These are phyloP conservation scores for Zaprionus ghesquierei DNA, from an alignment of 1,140 invertebrate genomes.

Conservation along the genomic window DNA sequence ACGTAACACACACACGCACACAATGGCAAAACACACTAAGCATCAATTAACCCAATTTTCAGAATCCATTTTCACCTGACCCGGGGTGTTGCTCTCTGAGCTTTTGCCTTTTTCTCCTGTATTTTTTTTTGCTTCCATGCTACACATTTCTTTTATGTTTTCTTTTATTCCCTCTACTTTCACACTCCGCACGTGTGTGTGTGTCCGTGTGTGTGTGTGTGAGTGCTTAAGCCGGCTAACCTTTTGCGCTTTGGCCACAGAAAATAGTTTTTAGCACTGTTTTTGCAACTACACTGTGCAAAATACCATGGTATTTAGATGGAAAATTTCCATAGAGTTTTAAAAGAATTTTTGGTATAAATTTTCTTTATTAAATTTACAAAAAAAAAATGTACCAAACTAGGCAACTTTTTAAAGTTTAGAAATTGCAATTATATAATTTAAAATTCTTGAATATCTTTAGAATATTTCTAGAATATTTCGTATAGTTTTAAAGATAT, in stretches of 20 bases:
- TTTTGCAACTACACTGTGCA: not conserved
- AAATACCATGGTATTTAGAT: not conserved
- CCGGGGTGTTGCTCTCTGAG: conserved; percentile 26
- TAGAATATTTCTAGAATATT: too few relatives aligned
- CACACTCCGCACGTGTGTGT: not conserved
- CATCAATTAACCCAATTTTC: conserved; percentile 82
- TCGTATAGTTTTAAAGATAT: not conserved
- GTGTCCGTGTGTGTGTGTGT: conserved; percentile 3
- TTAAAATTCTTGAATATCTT: too few relatives aligned
- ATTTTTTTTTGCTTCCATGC: conserved; percentile 40
- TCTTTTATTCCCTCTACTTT: conserved; percentile 8
- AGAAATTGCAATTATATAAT: too few relatives aligned
- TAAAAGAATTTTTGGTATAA: not conserved
- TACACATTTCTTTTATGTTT: conserved; percentile 41
- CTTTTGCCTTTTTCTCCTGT: conserved; percentile 41
- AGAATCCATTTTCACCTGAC: conserved; percentile 80
- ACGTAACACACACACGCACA: conserved; percentile 30
- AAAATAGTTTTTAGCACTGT: conserved; percentile 30
- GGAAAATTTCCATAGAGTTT: not conserved
- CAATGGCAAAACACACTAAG: conserved; percentile 66
- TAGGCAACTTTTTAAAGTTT: too few relatives aligned
- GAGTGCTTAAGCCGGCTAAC: conserved; percentile 10
- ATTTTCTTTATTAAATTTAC: not conserved
- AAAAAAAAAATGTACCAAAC: too few relatives aligned
- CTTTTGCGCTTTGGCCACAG: not conserved